These are phyloP conservation scores for Gadus macrocephalus DNA, from an alignment of 2,113 vertebrate genomes.

Conservation along the genomic window DNA sequence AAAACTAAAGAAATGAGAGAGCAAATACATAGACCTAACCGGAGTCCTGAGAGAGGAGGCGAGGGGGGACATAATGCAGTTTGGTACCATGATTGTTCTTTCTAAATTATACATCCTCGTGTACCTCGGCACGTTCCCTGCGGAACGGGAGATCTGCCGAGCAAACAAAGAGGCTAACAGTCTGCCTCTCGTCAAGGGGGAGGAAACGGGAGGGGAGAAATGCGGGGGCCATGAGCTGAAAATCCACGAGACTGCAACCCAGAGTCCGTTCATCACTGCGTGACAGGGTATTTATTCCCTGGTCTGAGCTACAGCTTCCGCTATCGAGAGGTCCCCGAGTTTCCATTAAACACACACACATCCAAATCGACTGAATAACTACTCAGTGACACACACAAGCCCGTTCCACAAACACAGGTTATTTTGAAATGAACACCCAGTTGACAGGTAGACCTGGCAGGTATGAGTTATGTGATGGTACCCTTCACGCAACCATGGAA, in stretches of 20 bases:
- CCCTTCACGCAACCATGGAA: too few species aligned
- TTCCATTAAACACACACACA: not conserved
- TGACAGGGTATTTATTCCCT: constrained; percentile 23
- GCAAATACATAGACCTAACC: not conserved
- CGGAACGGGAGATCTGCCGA: constrained; percentile 31
- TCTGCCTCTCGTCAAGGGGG: constrained; percentile 24
- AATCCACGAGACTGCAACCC: constrained; percentile 18
- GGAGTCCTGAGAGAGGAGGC: not conserved
- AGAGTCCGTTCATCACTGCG: constrained; percentile 23
- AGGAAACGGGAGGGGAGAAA: constrained; percentile 17
- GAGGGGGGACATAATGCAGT: constrained; percentile 13
- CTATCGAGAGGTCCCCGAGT: not conserved
- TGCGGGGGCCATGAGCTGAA: constrained; percentile 40
- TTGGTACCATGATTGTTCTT: constrained; percentile 38
- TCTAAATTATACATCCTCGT: constrained; percentile 40
- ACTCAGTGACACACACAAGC: too few species aligned
- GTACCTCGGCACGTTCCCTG: constrained; percentile 27
- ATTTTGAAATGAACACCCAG: too few species aligned
- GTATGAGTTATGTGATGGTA: too few species aligned
- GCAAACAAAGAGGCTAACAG: constrained; percentile 37
- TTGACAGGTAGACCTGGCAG: too few species aligned
- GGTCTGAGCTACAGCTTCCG: constrained; percentile 11
- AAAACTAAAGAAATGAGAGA: not conserved
- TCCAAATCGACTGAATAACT: not conserved
- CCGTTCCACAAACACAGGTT: too few species aligned